Percentiles rank a stretch among this genome's conserved stretches.
Conservation (phyloP, 1,140 invertebrate species). For the Habropoda laboriosa region DNA sequence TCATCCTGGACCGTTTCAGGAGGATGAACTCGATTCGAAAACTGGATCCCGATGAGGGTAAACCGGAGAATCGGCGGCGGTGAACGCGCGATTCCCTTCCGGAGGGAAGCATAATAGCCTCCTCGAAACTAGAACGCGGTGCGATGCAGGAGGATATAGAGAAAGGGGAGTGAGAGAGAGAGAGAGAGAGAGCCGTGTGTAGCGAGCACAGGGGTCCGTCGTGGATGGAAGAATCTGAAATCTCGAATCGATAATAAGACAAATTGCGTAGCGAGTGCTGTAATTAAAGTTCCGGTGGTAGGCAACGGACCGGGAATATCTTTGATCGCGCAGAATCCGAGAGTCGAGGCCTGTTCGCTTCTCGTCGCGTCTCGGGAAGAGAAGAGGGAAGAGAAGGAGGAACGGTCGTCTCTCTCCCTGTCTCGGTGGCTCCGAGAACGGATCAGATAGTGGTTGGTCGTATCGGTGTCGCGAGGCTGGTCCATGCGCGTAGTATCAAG, state of each 20-base stretch:
- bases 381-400: neutral
- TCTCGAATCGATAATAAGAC: slow-evolving; percentile 50
- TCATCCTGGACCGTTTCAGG: slow-evolving; percentile 76
- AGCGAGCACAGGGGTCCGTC: neutral
- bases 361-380: slow-evolving; percentile 6
- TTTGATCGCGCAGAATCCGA: slow-evolving; percentile 40
- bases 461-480: slow-evolving; percentile 58
- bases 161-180: too few relatives aligned
- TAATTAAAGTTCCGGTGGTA: slow-evolving; percentile 42
- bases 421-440: neutral
- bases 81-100: slow-evolving; percentile 2
- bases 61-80: slow-evolving; percentile 10
- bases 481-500: slow-evolving; percentile 45
- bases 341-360: neutral
- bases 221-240: slow-evolving; percentile 23
- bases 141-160: too few relatives aligned
- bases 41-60: slow-evolving; percentile 76
- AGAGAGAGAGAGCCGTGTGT: too few relatives aligned
- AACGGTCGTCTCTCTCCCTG: neutral
- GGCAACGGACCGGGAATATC: slow-evolving; percentile 22
- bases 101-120: slow-evolving; percentile 23
- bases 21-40: slow-evolving; percentile 79
- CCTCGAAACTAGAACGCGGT: slow-evolving; percentile 1
- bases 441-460: slow-evolving; percentile 20
- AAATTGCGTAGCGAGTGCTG: slow-evolving; percentile 39